Evolutionary conservation across 2,797 vertebrate species (phyloP), one percentile per base, ranked within the genome.

Genomic region (Glossophaga mutica): DNA sequence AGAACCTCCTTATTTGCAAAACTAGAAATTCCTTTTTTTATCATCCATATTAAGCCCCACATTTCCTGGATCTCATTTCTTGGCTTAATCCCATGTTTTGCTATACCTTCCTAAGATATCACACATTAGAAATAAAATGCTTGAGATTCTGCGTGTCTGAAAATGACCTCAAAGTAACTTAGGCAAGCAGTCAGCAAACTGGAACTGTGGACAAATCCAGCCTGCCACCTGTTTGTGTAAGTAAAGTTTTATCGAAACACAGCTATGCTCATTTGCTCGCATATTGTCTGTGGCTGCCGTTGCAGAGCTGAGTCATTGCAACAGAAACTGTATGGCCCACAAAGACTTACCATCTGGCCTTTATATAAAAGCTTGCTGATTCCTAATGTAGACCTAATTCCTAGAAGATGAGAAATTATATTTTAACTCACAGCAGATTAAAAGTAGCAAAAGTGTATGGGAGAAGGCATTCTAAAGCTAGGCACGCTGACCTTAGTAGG

Each of bases 231-330:
- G 21, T 9, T 92, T 65, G 77, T 50, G 29, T 89, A 79, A 94
- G 78, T 83, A 87, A 96, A 79, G n/a, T 79, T 92, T 79, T 57
- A 81, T 22, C 68, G 42, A 90, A 79, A 93, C 26, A 50, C 2
- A 68, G 19, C 22, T 39, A 50, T 57, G 26, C 14, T 92, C 46
- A 87, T 48, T 52, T 90, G 12, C 68, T 82, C 42, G 26, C 59
- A 50, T 46, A 59, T 67, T 70, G 6, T 37, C 82, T 50, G 16
- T n/a, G 15, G 37, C 44, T 87, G 39, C 39, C 44, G 2, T 15
- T 73, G 12, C 62, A 87, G 37, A 84, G 9, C n/a, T 76, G 74
- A 82, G 18, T n/a, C 55, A 26, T n/a, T 85, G 50, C 67, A 48
- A 39, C 24, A 34, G 39, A 71, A 79, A 87, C 68, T 18, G 3